Conservation (phyloP, 2,888 invertebrate species). For the Cerastis leucographa region DNA sequence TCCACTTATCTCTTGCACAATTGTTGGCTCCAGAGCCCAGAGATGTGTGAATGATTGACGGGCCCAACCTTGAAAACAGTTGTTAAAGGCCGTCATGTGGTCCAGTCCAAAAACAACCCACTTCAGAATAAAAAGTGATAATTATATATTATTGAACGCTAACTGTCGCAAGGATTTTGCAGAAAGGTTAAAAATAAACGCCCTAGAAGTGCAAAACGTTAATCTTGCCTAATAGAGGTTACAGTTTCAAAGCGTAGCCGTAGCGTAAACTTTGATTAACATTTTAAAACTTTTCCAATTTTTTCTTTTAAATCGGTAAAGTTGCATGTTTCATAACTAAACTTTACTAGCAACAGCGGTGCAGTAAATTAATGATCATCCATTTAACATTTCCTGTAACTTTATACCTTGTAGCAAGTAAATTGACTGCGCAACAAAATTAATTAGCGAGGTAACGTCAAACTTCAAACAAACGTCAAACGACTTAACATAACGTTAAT, state of each 20-base stretch:
- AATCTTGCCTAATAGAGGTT: background rate
- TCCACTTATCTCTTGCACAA: constrained; percentile 64
- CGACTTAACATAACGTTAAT: constrained; percentile 20
- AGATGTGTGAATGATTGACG: constrained; percentile 46
- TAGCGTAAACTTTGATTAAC: constrained; percentile 1
- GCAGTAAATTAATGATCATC: constrained; percentile 44
- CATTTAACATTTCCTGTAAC: constrained; percentile 33
- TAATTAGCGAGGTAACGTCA: constrained; percentile 12
- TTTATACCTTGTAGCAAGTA: constrained; percentile 22
- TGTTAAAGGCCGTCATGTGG: constrained; percentile 42
- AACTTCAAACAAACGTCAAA: constrained; percentile 14
- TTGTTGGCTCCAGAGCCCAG: constrained; percentile 46
- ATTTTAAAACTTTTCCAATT: constrained; percentile 19
- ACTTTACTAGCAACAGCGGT: constrained; percentile 21
- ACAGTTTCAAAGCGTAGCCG: constrained; percentile 8
- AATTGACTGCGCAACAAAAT: constrained; percentile 37
- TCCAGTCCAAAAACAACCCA: constrained; percentile 15
- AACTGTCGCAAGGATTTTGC: background rate
- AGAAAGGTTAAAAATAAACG: background rate
- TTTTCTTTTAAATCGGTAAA: constrained; percentile 31
- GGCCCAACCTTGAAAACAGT: constrained; percentile 57
- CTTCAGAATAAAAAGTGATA: constrained; percentile 27
- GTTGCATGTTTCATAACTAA: constrained; percentile 48
- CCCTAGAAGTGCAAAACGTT: background rate
- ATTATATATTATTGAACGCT: constrained; percentile 8